A percentile compares a stretch with the other conserved stretches of the same genome.
These are phyloP conservation scores for Bombus polaris DNA, from an alignment of 1,140 invertebrate genomes.

Conservation along the genomic window DNA sequence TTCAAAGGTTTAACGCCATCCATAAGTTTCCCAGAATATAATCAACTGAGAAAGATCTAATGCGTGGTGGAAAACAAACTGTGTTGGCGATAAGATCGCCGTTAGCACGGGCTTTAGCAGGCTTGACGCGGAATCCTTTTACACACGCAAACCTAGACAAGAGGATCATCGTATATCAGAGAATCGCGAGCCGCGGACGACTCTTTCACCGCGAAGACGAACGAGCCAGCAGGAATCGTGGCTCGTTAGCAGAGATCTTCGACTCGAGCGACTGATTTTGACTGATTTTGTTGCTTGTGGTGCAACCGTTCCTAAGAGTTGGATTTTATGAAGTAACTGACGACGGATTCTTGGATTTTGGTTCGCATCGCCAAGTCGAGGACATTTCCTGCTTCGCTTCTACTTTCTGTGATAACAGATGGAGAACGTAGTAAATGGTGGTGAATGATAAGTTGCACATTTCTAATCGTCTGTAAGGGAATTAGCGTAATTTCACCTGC, in stretches of 20 bases:
- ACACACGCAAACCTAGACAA: not conserved
- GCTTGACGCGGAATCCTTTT: not conserved
- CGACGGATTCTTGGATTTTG: not conserved
- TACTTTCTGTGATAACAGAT: no score
- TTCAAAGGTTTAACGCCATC: no score
- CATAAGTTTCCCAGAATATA: no score
- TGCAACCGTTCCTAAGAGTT: not conserved
- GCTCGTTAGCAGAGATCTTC: slow-evolving; percentile 18
- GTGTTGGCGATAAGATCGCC: not conserved
- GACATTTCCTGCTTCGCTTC: no score
- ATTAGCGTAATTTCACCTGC: no score
- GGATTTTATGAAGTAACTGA: not conserved
- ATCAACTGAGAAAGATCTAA: no score
- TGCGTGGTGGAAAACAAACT: not conserved
- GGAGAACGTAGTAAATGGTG: no score
- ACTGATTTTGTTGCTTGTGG: not conserved
- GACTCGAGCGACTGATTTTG: not conserved
- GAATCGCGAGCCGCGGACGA: not conserved
- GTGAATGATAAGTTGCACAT: no score
- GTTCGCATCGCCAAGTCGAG: not conserved
- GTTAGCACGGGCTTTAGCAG: not conserved
- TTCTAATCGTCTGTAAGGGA: no score
- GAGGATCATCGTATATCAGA: not conserved
- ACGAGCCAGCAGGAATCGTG: not conserved
- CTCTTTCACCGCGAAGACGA: slow-evolving; percentile 13